These are phyloP conservation scores for Pachymerium ferrugineum DNA, from an alignment of 2,888 invertebrate genomes.

Conservation along the genomic window DNA sequence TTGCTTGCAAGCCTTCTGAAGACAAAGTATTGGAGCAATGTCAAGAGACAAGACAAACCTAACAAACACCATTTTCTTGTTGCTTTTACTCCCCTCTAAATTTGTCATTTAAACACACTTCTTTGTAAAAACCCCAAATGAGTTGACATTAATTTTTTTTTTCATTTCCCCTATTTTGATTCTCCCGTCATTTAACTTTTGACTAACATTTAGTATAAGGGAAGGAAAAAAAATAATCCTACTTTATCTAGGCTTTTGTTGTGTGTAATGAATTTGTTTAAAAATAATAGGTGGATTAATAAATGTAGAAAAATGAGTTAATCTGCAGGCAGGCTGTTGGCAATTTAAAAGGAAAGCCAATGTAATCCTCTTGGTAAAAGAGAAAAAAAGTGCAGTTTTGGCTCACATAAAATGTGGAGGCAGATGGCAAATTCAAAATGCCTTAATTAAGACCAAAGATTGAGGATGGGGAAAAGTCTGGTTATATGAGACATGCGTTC, in stretches of 20 bases:
- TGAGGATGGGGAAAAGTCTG: too few relatives aligned
- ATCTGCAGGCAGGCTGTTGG: constrained; percentile 1
- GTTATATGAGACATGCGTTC: background rate
- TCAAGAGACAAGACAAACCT: constrained; percentile 4
- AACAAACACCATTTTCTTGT: constrained; percentile 1
- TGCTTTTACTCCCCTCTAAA: background rate
- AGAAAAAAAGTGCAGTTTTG: background rate
- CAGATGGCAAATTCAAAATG: constrained; percentile 21
- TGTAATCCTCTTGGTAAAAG: background rate
- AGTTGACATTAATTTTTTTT: background rate
- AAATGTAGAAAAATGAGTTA: background rate
- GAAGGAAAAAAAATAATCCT: background rate
- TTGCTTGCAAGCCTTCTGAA: background rate
- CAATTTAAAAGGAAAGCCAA: constrained; percentile 10
- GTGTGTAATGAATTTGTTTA: background rate
- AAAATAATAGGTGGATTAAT: constrained; percentile 6
- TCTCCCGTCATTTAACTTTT: background rate
- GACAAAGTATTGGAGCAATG: background rate
- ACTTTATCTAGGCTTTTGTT: background rate
- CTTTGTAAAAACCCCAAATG: too few relatives aligned
- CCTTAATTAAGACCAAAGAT: constrained; percentile 15
- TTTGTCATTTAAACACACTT: background rate
- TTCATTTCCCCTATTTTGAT: background rate
- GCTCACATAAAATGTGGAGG: constrained; percentile 5
- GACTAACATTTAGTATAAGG: background rate